Percentiles rank a stretch among this genome's conserved stretches.
phyloP scores from a whole-genome alignment of 2,888 invertebrate species.

The Orthosia incerta region DNA sequence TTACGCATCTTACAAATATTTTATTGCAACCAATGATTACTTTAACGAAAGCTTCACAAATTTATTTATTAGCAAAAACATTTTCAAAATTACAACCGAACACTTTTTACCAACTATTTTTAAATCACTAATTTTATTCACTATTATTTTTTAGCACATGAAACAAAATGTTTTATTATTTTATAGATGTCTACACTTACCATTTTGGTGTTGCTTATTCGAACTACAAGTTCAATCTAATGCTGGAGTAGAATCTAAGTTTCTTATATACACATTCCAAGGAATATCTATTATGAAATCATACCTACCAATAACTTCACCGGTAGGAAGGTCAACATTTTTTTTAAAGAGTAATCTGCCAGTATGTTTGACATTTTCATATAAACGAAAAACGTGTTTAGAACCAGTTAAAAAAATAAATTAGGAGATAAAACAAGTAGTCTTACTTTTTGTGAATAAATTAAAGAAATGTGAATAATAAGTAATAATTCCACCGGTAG shows the following conservation, averaged over 20 bases:
- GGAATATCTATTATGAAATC: constrained; percentile 61
- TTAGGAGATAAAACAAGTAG: neutral
- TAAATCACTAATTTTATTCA: constrained; percentile 21
- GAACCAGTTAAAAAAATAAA: constrained; percentile 20
- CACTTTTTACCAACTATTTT: constrained; percentile 1
- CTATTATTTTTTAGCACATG: constrained; percentile 2
- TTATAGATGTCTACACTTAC: constrained; percentile 64
- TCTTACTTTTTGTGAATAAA: constrained; percentile 26
- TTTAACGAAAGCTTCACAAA: constrained; percentile 4
- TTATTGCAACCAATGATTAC: neutral
- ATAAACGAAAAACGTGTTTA: constrained; percentile 47
- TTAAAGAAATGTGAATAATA: constrained; percentile 15
- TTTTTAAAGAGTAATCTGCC: no score
- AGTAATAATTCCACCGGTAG: neutral
- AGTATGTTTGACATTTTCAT: constrained; percentile 70
- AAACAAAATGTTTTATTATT: constrained; percentile 13
- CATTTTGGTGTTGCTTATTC: constrained; percentile 72
- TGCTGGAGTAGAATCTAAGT: constrained; percentile 42
- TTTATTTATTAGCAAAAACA: constrained; percentile 1
- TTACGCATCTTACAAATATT: constrained; percentile 1
- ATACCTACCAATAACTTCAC: constrained; percentile 57
- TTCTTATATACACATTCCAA: constrained; percentile 71
- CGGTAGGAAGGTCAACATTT: constrained; percentile 70
- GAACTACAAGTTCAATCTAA: constrained; percentile 68
- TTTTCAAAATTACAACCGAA: constrained; percentile 3